Percentiles rank a stretch among this genome's conserved stretches.
Conservation (phyloP, 2,113 vertebrate species). For the Dendropsophus ebraccatus region DNA sequence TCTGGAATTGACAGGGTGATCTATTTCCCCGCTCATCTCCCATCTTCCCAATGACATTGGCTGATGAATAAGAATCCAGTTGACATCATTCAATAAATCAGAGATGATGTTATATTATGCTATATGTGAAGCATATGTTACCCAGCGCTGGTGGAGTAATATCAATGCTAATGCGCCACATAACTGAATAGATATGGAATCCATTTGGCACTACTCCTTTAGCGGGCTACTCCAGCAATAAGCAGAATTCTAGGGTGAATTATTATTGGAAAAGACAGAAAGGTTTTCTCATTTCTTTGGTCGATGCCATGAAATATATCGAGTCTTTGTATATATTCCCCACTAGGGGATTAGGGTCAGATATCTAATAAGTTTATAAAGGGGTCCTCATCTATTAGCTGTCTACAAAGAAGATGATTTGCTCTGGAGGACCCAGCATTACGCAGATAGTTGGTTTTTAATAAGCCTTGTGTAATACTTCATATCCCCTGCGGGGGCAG, state of each 20-base stretch:
- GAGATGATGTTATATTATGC: not conserved
- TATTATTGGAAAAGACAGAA: not conserved
- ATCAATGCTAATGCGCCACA: not conserved
- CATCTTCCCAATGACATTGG: not conserved
- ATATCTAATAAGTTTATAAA: no score
- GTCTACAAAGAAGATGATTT: not conserved
- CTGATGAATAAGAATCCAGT: conserved; percentile 2
- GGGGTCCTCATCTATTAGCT: no score
- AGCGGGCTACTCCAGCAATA: not conserved
- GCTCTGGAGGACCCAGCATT: not conserved
- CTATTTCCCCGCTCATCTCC: no score
- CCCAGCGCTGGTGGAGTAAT: not conserved
- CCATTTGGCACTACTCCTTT: not conserved
- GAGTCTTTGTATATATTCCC: not conserved
- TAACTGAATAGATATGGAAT: not conserved
- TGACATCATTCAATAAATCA: not conserved
- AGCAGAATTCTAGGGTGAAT: not conserved
- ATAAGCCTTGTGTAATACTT: not conserved
- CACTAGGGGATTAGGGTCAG: not conserved
- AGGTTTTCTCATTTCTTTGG: not conserved
- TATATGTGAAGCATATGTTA: not conserved
- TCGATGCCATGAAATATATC: not conserved
- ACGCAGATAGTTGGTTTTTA: not conserved
- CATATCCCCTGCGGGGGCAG: not conserved
- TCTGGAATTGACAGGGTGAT: not conserved